Evolutionary conservation across 2,888 invertebrate genomes (phyloP).

Genomic region (Lucinisca nassula): DNA sequence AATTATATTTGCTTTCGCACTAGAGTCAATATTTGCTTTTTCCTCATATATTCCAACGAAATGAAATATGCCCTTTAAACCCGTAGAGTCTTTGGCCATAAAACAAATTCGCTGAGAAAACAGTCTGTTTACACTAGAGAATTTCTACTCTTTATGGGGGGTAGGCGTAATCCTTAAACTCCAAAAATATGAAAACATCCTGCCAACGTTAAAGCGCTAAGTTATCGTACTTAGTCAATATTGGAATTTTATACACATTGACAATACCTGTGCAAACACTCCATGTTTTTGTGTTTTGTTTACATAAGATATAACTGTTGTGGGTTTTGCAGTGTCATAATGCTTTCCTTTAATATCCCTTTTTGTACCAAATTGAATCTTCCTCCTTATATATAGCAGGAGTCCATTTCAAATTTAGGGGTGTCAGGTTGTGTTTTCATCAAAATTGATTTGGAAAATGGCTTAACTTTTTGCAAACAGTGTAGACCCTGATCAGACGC

Average conservation of each 20-base stretch:
- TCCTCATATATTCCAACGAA: background rate
- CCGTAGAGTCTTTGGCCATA: background rate
- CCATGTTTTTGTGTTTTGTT: background rate
- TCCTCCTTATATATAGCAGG: no score
- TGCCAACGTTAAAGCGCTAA: background rate
- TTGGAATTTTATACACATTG: background rate
- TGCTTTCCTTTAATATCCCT: no score
- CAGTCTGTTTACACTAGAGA: background rate
- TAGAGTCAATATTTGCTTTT: constrained; percentile 4
- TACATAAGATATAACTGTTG: background rate
- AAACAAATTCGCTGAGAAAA: background rate
- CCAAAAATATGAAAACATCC: constrained; percentile 3
- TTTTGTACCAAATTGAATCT: no score
- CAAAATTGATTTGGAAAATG: no score
- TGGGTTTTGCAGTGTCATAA: no score
- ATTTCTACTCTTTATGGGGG: background rate
- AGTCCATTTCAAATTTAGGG: no score
- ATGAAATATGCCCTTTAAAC: constrained; percentile 1
- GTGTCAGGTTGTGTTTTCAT: no score
- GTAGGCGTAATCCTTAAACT: background rate
- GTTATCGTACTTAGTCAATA: background rate
- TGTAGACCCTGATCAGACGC: no score
- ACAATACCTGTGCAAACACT: background rate
- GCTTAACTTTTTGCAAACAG: no score
- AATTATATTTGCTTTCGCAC: constrained; percentile 28